These are phyloP conservation scores for Amorpha juglandis DNA, from an alignment of 2,888 invertebrate genomes.

Conservation along the genomic window DNA sequence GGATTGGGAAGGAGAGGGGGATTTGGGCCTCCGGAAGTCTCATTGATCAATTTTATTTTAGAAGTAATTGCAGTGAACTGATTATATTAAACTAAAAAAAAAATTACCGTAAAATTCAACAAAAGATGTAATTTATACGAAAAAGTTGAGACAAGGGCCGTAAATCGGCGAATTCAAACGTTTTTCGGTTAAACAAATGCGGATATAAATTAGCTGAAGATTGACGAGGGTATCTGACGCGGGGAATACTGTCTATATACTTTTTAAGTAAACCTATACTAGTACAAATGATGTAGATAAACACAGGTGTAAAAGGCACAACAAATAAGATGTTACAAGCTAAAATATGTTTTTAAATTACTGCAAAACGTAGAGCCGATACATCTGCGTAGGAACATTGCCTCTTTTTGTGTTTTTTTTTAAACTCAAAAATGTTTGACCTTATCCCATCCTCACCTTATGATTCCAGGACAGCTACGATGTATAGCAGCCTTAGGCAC, in stretches of 20 bases:
- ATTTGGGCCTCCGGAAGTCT: too few species aligned
- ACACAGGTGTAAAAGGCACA: not conserved
- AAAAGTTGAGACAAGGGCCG: conserved; percentile 71
- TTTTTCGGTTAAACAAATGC: conserved; percentile 78
- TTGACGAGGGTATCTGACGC: conserved; percentile 75
- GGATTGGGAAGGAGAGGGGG: too few species aligned
- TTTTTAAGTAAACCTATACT: not conserved
- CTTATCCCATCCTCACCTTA: too few species aligned
- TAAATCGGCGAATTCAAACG: conserved; percentile 73
- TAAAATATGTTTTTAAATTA: not conserved
- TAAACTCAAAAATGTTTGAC: too few species aligned
- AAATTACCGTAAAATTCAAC: conserved; percentile 27
- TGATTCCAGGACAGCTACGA: too few species aligned
- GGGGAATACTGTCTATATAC: conserved; percentile 32
- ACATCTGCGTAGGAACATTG: too few species aligned
- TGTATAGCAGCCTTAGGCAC: too few species aligned
- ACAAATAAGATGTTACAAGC: too few species aligned
- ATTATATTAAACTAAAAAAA: not conserved
- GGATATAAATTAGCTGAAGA: conserved; percentile 75
- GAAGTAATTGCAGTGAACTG: too few species aligned
- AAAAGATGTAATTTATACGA: conserved; percentile 60
- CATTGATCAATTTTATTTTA: too few species aligned
- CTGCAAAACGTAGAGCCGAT: too few species aligned
- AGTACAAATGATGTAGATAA: not conserved
- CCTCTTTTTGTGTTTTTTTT: too few species aligned